Conservation (phyloP, 2,888 invertebrate genomes). For the Linyphia triangularis region DNA sequence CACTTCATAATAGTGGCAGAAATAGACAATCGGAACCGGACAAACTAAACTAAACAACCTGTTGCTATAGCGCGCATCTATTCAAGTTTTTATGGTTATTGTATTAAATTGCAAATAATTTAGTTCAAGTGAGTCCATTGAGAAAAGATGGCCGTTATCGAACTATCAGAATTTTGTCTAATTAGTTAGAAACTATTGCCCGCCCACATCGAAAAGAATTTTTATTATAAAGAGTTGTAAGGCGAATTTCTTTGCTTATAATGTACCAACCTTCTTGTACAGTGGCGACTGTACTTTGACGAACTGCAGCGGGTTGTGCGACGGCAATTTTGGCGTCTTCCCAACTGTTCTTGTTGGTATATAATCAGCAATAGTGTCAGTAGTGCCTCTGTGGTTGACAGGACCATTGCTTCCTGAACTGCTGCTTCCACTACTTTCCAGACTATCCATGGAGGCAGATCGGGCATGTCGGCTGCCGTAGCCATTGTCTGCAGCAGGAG, state of each 20-base stretch:
- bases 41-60: no score
- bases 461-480: slow-evolving; percentile 29
- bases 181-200: no score
- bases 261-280: slow-evolving; percentile 75
- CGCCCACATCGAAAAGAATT: neutral
- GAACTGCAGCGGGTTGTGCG: slow-evolving; percentile 76
- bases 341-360: slow-evolving; percentile 60
- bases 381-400: neutral
- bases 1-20: no score
- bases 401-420: slow-evolving; percentile 27
- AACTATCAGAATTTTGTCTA: no score
- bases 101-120: no score
- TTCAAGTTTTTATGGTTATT: no score
- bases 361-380: slow-evolving; percentile 24
- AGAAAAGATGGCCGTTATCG: no score
- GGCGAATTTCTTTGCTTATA: no score
- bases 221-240: slow-evolving; percentile 7
- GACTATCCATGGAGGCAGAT: slow-evolving; percentile 44
- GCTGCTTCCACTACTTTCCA: slow-evolving; percentile 65
- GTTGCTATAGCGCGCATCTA: no score
- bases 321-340: slow-evolving; percentile 46
- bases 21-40: no score
- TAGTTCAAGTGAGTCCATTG: no score
- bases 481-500: neutral
- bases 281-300: slow-evolving; percentile 77